phyloP scores from a whole-genome alignment of 2,888 invertebrate species.

The Epistrophella euchroma region DNA sequence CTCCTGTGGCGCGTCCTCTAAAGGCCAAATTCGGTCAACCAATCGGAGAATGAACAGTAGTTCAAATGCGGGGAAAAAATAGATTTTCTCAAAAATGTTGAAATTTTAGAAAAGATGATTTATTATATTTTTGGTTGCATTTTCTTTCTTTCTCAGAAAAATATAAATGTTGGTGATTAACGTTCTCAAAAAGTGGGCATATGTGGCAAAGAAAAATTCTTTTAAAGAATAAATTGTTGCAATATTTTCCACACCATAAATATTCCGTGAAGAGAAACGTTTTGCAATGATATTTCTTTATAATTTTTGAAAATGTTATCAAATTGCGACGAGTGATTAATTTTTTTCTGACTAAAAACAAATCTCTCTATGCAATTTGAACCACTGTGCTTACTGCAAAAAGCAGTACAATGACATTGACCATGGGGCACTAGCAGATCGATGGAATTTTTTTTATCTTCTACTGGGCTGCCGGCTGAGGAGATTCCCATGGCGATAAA shows the following conservation, averaged over 20 bases:
- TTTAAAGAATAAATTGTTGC: neutral
- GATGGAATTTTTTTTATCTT: constrained; percentile 11
- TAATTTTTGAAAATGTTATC: neutral
- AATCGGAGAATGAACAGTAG: constrained; percentile 8
- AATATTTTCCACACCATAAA: no score
- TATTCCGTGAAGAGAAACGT: neutral
- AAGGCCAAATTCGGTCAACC: constrained; percentile 31
- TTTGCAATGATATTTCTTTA: neutral
- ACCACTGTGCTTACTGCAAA: neutral
- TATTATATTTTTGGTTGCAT: neutral
- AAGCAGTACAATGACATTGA: constrained; percentile 22
- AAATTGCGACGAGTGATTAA: neutral
- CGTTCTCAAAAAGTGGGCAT: neutral
- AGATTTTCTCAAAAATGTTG: neutral
- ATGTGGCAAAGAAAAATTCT: neutral
- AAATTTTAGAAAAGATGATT: neutral
- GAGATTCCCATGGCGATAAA: constrained; percentile 62
- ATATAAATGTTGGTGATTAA: neutral
- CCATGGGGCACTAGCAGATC: constrained; percentile 35
- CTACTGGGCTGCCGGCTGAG: neutral
- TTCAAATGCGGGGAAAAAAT: neutral
- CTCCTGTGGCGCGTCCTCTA: constrained; percentile 54
- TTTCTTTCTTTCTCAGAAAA: no score
- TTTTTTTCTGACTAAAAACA: neutral
- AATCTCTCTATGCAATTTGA: neutral